A percentile compares a stretch with the other conserved stretches of the same genome.
Conservation (phyloP, 2,797 vertebrate genomes). For the Argyrosomus regius region DNA sequence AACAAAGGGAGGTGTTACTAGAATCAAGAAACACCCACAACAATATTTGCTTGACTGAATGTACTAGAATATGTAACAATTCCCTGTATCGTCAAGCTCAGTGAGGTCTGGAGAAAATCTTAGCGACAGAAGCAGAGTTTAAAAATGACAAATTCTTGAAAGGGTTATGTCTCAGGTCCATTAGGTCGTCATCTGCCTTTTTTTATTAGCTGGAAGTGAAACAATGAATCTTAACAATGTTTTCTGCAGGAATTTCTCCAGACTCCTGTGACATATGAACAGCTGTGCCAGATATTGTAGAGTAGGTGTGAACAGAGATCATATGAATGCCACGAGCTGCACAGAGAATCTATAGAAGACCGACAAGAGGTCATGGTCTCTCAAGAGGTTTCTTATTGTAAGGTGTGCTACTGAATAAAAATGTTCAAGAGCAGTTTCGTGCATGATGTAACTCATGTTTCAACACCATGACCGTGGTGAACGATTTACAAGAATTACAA, state of each 20-base stretch:
- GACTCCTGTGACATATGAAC: not conserved
- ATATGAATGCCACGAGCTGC: not conserved
- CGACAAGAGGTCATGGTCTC: not conserved
- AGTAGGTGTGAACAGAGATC: not conserved
- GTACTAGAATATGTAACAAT: not conserved
- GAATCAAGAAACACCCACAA: not conserved
- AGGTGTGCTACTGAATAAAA: not conserved
- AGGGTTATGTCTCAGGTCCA: not conserved
- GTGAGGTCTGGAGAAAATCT: not conserved
- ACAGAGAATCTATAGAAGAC: not conserved
- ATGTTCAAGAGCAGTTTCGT: not conserved
- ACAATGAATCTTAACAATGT: not conserved
- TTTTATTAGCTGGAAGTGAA: not conserved
- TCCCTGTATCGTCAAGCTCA: not conserved
- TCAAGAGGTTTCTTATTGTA: not conserved
- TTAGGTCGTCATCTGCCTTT: not conserved
- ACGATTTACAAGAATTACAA: not conserved
- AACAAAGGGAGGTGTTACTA: not conserved
- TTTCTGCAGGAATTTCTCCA: conserved; percentile 17
- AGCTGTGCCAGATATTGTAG: not conserved
- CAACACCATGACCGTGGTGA: not conserved
- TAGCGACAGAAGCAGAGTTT: not conserved
- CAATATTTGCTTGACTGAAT: not conserved
- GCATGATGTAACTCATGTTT: not conserved
- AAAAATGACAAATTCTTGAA: not conserved